Evolutionary conservation across 2,888 invertebrate genomes (phyloP), one percentile per base, ranked within the genome.

Genomic region (Polymixis lichenea): DNA sequence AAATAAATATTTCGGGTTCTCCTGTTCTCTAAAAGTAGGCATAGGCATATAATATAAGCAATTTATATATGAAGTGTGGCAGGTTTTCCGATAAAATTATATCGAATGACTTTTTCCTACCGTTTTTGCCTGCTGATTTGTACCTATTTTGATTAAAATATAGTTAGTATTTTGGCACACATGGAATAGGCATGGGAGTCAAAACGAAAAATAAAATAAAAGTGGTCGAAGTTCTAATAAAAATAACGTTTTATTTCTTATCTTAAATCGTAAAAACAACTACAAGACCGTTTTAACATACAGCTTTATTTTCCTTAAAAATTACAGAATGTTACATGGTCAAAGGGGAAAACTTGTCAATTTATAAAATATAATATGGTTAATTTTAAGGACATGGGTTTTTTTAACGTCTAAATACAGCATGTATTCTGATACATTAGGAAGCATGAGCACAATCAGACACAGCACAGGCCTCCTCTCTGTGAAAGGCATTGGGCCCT

Each of bases 221-320:
- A 28, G 25, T 8, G 5, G 0, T 46, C 25, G 58, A 4, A 61
- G 9, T 46, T 70, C 1, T 38, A 55, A 19, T 43, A 22, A 25
- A 38, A 56, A 78, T 9, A 15, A 19, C 7, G 15, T 25, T 64
- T 72, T 64, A 62, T 51, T 78, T 62, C 1, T 7, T 49, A 74
- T 0, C 13, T 28, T 61, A 25, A 4, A 78, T 28, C 4, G 55
- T 43, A 25, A 25, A 56, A 43, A 28, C 9, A 19, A 1, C 13
- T 53, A 9, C 46, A 28, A 28, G 4, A n/a, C 11, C 0, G n/a
- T 32, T 61, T 4, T 11, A 77, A 38, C 15, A 1, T 28, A 69
- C 4, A 28, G 1, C 9, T 28, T 19, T 28, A n/a, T 55, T 55
- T 55, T 49, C 15, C 28, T 62, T 77, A 38, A 77, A 53, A 77